Evolutionary conservation across 2,113 vertebrate genomes (phyloP).

Genomic region (Grammomys dolichurus): DNA sequence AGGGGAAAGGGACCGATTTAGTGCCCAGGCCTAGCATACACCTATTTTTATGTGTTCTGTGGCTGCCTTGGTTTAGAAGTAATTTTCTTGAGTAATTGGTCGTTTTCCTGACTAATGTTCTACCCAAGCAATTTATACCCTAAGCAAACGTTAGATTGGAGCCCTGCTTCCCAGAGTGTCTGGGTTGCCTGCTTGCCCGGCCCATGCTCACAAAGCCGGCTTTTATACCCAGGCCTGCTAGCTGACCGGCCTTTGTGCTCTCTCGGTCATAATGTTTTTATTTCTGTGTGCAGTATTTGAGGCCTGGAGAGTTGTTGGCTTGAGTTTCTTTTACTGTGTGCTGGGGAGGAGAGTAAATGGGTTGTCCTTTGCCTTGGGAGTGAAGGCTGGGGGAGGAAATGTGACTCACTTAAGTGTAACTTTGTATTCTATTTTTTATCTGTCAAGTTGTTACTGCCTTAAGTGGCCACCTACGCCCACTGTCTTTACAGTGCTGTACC

Average conservation of each 20-base stretch:
- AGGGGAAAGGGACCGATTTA: neutral
- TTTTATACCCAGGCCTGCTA: constrained; percentile 30
- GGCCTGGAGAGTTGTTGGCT: neutral
- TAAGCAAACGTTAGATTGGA: neutral
- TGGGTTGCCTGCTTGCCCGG: neutral
- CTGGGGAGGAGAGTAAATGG: constrained; percentile 24
- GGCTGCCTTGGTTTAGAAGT: constrained; percentile 24
- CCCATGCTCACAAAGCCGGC: neutral
- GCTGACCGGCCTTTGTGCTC: neutral
- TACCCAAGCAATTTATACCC: neutral
- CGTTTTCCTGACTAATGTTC: neutral
- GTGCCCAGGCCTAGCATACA: neutral
- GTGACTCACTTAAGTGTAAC: constrained; percentile 75
- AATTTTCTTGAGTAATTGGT: constrained; percentile 59
- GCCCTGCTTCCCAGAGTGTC: neutral
- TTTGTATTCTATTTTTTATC: constrained; percentile 71
- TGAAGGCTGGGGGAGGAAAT: neutral
- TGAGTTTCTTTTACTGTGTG: constrained; percentile 41
- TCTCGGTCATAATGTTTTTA: constrained; percentile 25
- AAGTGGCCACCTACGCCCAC: constrained; percentile 64
- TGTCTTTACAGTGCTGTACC: constrained; percentile 48
- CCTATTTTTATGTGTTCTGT: constrained; percentile 20
- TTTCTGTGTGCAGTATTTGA: constrained; percentile 46
- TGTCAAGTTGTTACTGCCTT: constrained; percentile 53
- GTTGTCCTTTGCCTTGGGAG: constrained; percentile 45